Percentiles rank a stretch among this genome's conserved stretches.
phyloP scores from a whole-genome alignment of 2,888 invertebrate species.

The Globia sparganii region DNA sequence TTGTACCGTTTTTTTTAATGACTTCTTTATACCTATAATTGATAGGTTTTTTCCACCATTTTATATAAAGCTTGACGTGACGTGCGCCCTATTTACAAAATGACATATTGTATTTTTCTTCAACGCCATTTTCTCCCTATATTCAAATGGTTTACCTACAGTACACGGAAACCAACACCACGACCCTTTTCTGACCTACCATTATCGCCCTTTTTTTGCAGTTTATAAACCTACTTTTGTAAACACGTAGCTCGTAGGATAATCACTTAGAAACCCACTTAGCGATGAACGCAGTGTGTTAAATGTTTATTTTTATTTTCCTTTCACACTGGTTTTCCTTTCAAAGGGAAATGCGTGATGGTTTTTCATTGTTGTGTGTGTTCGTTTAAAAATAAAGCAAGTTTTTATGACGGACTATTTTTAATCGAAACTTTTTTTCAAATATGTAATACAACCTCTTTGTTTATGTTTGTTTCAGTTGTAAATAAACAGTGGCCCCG shows the following conservation, averaged over 20 bases:
- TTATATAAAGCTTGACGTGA: background rate
- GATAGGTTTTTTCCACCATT: background rate
- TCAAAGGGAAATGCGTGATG: background rate
- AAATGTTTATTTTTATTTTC: background rate
- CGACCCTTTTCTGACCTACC: conserved; percentile 8
- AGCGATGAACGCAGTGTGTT: background rate
- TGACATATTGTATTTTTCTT: background rate
- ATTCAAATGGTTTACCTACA: conserved; percentile 18
- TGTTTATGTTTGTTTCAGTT: background rate
- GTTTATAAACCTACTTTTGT: conserved; percentile 7
- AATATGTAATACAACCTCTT: background rate
- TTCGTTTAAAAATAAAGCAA: background rate
- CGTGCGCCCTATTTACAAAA: conserved; percentile 6
- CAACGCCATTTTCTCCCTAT: background rate
- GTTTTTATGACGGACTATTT: conserved; percentile 5
- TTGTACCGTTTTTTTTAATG: background rate
- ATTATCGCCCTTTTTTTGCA: conserved; percentile 1
- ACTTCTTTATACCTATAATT: background rate
- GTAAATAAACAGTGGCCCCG: background rate
- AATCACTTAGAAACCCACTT: conserved; percentile 29
- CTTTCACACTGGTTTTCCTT: conserved; percentile 5
- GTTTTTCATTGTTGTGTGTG: conserved; percentile 3
- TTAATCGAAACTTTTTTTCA: background rate
- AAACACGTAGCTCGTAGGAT: background rate
- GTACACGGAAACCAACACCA: conserved; percentile 11